Evolutionary conservation across 2,113 vertebrate genomes (phyloP).

Genomic region (Aphyosemion australe): DNA sequence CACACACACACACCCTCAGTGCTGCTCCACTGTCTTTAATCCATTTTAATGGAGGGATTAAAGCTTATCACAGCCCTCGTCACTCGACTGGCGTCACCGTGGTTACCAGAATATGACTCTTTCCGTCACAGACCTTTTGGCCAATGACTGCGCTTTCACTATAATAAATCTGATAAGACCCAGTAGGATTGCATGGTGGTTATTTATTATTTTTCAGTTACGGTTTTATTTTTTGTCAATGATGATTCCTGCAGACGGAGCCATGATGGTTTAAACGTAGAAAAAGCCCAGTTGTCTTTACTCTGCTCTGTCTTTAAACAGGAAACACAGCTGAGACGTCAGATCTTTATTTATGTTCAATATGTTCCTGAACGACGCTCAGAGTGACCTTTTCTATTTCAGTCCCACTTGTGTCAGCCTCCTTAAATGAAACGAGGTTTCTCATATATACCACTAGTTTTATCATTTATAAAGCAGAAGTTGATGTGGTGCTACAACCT

Average conservation of each 20-base stretch:
- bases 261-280: not conserved
- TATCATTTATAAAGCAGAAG: no score
- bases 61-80: constrained; percentile 60
- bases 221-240: constrained; percentile 9
- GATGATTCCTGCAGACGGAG: constrained; percentile 19
- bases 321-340: not conserved
- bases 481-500: no score
- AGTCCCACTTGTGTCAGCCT: not conserved
- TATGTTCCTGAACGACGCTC: not conserved
- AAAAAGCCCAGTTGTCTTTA: not conserved
- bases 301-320: constrained; percentile 3
- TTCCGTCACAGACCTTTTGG: constrained; percentile 54
- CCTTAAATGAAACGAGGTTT: no score
- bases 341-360: not conserved
- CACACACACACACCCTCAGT: constrained; percentile 39
- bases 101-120: constrained; percentile 64
- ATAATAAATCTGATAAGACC: constrained; percentile 70
- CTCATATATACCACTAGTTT: no score
- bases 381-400: not conserved
- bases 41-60: constrained; percentile 79
- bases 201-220: constrained; percentile 31
- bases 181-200: constrained; percentile 46
- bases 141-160: constrained; percentile 55
- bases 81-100: constrained; percentile 63
- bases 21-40: constrained; percentile 72